Evolutionary conservation across 2,888 invertebrate genomes (phyloP).

Genomic region (Eilema griseolum): DNA sequence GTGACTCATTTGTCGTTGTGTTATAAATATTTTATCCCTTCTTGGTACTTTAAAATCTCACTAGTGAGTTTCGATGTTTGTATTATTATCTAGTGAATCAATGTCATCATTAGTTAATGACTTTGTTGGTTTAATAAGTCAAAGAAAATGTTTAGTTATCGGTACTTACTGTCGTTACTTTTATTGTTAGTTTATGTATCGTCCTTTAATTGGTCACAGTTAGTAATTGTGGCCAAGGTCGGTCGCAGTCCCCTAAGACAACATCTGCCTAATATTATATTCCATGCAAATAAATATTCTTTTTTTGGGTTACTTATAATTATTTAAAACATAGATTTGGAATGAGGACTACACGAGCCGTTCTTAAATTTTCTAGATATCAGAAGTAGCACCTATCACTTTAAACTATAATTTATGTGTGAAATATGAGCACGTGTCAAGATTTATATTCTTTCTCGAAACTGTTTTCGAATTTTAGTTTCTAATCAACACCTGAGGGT

Average conservation of each 20-base stretch:
- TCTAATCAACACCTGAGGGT: not conserved
- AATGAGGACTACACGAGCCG: not conserved
- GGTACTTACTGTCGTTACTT: too few species aligned
- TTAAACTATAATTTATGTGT: not conserved
- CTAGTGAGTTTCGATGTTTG: not conserved
- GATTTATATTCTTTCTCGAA: not conserved
- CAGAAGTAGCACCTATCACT: not conserved
- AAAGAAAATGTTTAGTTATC: not conserved
- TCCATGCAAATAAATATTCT: not conserved
- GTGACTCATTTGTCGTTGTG: slow-evolving; percentile 63
- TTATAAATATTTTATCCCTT: slow-evolving; percentile 48
- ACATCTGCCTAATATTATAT: not conserved
- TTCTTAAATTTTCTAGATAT: not conserved
- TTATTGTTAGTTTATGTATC: too few species aligned
- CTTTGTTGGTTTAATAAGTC: not conserved
- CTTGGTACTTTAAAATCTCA: not conserved
- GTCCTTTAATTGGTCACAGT: too few species aligned
- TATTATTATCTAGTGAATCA: not conserved
- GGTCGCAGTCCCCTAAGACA: too few species aligned
- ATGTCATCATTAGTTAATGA: not conserved
- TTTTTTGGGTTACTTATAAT: not conserved
- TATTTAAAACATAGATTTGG: not conserved
- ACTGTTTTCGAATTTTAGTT: not conserved
- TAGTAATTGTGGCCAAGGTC: too few species aligned
- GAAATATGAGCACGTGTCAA: not conserved